Base-by-base conservation (phyloP, 2,797 vertebrate genomes). In the Enteromius thamalakanensis region DNA sequence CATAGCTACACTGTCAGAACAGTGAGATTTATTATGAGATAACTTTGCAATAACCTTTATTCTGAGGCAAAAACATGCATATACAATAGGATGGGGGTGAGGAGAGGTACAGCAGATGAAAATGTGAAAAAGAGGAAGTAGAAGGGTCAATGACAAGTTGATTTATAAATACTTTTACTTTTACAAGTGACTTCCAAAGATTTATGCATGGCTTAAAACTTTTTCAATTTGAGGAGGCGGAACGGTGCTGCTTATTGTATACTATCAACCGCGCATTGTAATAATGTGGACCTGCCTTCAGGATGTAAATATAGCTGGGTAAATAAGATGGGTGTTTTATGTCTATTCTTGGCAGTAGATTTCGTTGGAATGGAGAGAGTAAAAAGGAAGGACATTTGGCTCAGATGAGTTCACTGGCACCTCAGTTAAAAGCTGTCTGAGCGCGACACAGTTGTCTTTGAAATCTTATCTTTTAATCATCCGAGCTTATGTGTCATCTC, bases 381-480 rank as follows among this genome's bases (percentile, higher is more conserved):
- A 86, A 72, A 85, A 88, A 87, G 85, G 74, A 87, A 89, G 83
- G 84, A 86, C 82, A 85, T 85, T 85, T 86, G 84, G 87, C 87
- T 80, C 84, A 87, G 84, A 81, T 82, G 65, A 86, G 85, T 84
- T 87, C 83, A 83, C 84, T 89, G 87, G 87, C 86, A 86, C 42
- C 78, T 74, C 72, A 80, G 75, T 85, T 87, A 80, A 87, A 87
- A 86, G 80, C 84, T 79, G 79, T 34, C 67, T 82, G 81, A 83
- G 77, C 83, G 79, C 77, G 75, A 80, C 77, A 86, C 79, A 80
- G 79, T 83, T 84, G 45, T 74, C 79, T 87, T 85, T 84, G 72
- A 83, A 79, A 87, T 84, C 80, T 77, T 85, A 85, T 89, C 89
- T 89, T 90, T 90, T 90, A 90, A 90, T 90, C 89, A 90, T 83